Evolutionary conservation across 1,140 invertebrate species (phyloP).

Genomic region (Polyergus mexicanus): DNA sequence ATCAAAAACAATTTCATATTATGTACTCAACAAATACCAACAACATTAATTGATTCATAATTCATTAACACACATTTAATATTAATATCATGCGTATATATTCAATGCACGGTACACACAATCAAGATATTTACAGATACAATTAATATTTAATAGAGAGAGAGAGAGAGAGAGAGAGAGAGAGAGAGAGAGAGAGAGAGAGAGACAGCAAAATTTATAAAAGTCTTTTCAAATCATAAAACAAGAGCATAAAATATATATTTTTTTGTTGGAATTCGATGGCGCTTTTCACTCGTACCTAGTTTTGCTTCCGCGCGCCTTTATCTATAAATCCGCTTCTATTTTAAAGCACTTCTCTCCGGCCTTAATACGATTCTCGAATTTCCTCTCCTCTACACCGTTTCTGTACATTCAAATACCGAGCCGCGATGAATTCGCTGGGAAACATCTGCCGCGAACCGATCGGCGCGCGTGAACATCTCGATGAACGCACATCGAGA

Average conservation of each 20-base stretch:
- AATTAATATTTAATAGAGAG: slow-evolving; percentile 7
- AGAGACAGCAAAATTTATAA: background rate
- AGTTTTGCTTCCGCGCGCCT: background rate
- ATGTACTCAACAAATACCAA: background rate
- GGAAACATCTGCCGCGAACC: slow-evolving; percentile 20
- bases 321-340: slow-evolving; percentile 29
- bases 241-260: background rate
- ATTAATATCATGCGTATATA: background rate
- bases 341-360: slow-evolving; percentile 40
- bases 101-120: background rate
- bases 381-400: slow-evolving; percentile 12
- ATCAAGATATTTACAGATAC: background rate
- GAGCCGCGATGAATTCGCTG: background rate
- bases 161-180: no score
- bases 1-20: background rate
- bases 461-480: slow-evolving; percentile 11
- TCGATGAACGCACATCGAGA: slow-evolving; percentile 13
- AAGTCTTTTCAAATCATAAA: background rate
- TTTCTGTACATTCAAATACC: slow-evolving; percentile 45
- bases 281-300: background rate
- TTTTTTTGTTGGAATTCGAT: slow-evolving; percentile 15
- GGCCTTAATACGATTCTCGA: slow-evolving; percentile 48
- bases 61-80: slow-evolving; percentile 21
- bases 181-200: no score
- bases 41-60: background rate